A percentile compares a stretch with the other conserved stretches of the same genome.
phyloP scores from a whole-genome alignment of 2,888 invertebrate genomes.

The Calliphora vomitoria region DNA sequence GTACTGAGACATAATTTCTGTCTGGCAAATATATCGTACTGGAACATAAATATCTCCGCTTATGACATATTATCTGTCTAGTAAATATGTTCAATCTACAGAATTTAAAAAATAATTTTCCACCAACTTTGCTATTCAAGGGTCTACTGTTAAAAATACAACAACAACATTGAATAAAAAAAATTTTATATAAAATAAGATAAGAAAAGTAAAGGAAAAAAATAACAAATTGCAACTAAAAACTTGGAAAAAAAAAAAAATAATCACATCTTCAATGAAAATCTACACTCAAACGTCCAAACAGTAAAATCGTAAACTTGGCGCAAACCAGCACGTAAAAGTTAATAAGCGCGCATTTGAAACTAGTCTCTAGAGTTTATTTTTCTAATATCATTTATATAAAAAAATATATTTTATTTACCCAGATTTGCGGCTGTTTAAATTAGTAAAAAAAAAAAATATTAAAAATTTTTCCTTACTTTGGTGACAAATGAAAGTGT shows the following conservation, averaged over 20 bases:
- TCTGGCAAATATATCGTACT: too few species aligned
- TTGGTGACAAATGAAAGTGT: constrained; percentile 1
- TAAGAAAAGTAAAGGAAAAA: constrained; percentile 52
- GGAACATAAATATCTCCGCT: neutral
- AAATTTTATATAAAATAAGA: constrained; percentile 37
- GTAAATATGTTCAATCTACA: neutral
- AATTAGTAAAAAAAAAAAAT: neutral
- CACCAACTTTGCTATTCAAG: neutral
- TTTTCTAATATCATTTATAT: constrained; percentile 8
- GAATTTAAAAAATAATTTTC: too few species aligned
- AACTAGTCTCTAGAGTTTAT: constrained; percentile 17
- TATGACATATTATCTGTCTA: neutral
- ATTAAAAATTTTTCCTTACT: neutral
- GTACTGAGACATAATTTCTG: neutral
- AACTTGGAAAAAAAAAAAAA: constrained; percentile 51
- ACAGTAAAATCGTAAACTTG: constrained; percentile 71
- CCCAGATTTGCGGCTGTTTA: neutral
- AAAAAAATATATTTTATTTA: neutral
- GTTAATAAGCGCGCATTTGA: constrained; percentile 61
- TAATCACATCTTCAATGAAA: constrained; percentile 72
- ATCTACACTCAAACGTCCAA: constrained; percentile 44
- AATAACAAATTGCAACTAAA: constrained; percentile 55
- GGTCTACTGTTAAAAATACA: constrained; percentile 29
- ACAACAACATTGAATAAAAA: constrained; percentile 54
- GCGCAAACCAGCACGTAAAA: constrained; percentile 70